Evolutionary conservation across 2,888 invertebrate species (phyloP), one percentile per base, ranked within the genome.

Genomic region (Pyrgus malvae): DNA sequence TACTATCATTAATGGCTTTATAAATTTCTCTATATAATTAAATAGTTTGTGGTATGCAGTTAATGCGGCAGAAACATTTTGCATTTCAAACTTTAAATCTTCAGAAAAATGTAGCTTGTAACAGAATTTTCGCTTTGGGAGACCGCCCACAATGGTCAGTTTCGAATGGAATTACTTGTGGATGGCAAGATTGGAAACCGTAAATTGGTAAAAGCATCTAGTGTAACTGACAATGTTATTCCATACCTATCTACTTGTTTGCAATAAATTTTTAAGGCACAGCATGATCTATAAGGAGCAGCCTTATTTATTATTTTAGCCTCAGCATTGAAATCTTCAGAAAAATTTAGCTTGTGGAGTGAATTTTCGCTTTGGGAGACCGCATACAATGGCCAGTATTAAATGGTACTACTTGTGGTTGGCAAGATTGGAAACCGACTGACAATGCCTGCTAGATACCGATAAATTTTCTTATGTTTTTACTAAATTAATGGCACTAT

Each of bases 171-270:
- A 14, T 41, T 41, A 25, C 19, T 38, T 1, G 38, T 21, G 38
- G 38, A 11, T 19, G 38, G 38, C 21, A 38, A 38, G 19, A 38
- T 38, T 38, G 38, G 19, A 38, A 38, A 11, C 38, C 17, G 17
- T 37, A 37, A 37, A 37, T 17, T 37, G 3, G 16, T 16, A 12
- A 9, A 17, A 17, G 35, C 33, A 37, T 9, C 12, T 5, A 3
- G 35, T 17, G n/a, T n/a, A n/a, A n/a, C n/a, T n/a, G n/a, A 37
- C 16, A 17, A 17, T 35, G 12, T 37, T 37, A 9, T 16, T 33
- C n/a, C 14, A 2, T n/a, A 14, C 2, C 14, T 14, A 14, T 14
- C 1, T 14, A 14, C 16, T 16, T 31, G 11, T 35, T 17, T 12
- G 8, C n/a, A 14, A 33, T 25, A 25, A 6, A 25, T 7, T 25